Evolutionary conservation across 2,113 vertebrate genomes (phyloP).

Genomic region (Mobula hypostoma): DNA sequence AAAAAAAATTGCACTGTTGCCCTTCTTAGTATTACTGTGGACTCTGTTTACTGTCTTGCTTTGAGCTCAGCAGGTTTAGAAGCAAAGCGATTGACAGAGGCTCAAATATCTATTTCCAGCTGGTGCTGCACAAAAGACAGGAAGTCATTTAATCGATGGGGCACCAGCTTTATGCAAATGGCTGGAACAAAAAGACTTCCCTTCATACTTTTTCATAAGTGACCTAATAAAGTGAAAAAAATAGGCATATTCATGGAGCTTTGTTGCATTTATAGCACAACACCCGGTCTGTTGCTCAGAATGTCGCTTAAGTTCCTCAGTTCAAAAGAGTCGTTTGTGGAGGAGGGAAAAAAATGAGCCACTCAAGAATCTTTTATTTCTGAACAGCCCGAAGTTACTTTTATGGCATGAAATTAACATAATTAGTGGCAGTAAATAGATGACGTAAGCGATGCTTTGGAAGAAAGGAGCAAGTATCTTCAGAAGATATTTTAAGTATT

Average conservation of each 20-base stretch:
- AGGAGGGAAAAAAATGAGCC: conserved; percentile 54
- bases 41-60: conserved; percentile 63
- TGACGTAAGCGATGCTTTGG: conserved; percentile 69
- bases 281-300: conserved; percentile 76
- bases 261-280: conserved; percentile 83
- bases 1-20: conserved; percentile 54
- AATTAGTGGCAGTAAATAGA: conserved; percentile 80
- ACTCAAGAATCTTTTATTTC: conserved; percentile 67
- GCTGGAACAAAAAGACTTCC: conserved; percentile 72
- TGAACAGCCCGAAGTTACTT: conserved; percentile 75
- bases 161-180: conserved; percentile 81
- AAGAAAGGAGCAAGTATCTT: conserved; percentile 69
- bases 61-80: conserved; percentile 81
- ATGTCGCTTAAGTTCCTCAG: conserved; percentile 72
- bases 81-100: conserved; percentile 70
- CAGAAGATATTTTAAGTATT: conserved; percentile 90
- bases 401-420: conserved; percentile 84
- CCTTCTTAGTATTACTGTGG: conserved; percentile 43
- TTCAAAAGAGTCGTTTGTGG: conserved; percentile 75
- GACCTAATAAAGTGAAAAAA: conserved; percentile 75
- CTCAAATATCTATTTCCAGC: conserved; percentile 76
- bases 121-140: conserved; percentile 74
- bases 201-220: conserved; percentile 77
- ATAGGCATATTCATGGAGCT: conserved; percentile 73
- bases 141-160: conserved; percentile 78